Evolutionary conservation across 30 jellyfish, hydroid and myxozoan genomes (phyloP).

Genomic region (Rhopilema esculentum): DNA sequence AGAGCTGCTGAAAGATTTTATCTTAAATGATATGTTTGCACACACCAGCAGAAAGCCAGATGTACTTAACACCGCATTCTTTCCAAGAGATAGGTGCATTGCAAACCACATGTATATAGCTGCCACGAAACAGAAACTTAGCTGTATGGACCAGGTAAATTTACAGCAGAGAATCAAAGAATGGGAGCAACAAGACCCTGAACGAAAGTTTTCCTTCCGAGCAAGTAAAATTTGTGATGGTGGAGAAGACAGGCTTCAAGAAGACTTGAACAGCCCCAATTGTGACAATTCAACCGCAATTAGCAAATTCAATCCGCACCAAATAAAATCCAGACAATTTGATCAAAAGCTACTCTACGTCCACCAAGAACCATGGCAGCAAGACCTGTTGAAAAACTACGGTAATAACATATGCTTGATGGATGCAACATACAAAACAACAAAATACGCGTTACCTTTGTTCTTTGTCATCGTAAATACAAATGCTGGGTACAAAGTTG

Average conservation of each 20-base stretch:
- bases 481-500: too few relatives aligned
- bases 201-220: constrained; percentile 34
- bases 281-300: not conserved
- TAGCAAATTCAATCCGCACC: constrained; percentile 30
- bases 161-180: constrained; percentile 23
- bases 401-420: too few relatives aligned
- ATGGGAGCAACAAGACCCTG: constrained; percentile 30
- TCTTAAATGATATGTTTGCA: constrained; percentile 32
- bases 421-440: too few relatives aligned
- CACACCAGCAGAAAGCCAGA: constrained; percentile 43
- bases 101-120: constrained; percentile 18
- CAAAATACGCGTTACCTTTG: too few relatives aligned
- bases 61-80: constrained; percentile 26
- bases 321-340: constrained; percentile 17
- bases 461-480: too few relatives aligned
- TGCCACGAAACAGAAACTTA: constrained; percentile 30
- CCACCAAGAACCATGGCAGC: too few relatives aligned
- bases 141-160: constrained; percentile 42
- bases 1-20: constrained; percentile 31
- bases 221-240: constrained; percentile 23
- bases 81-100: constrained; percentile 42
- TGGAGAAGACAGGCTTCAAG: constrained; percentile 15
- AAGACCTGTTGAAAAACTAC: too few relatives aligned
- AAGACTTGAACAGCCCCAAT: not conserved
- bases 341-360: constrained; percentile 34